These are phyloP conservation scores for Picathartes gymnocephalus DNA, from an alignment of 2,113 vertebrate genomes.

Conservation along the genomic window DNA sequence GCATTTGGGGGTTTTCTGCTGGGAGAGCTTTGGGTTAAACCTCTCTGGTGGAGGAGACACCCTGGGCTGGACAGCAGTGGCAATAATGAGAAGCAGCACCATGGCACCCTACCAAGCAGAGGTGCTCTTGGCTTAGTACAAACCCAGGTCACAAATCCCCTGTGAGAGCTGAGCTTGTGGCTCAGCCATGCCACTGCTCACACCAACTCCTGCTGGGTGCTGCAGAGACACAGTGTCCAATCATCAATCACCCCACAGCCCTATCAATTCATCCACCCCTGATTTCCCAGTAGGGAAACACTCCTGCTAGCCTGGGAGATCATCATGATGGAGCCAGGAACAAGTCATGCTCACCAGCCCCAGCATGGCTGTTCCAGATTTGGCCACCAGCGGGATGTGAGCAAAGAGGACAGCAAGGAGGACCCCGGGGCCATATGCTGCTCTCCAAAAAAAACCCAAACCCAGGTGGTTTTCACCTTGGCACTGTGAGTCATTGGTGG, in stretches of 20 bases:
- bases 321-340: background rate
- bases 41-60: background rate
- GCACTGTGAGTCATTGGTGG: background rate
- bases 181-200: fast-evolving
- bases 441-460: background rate
- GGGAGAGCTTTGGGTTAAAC: background rate
- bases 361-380: background rate
- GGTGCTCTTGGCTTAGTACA: background rate
- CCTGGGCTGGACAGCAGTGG: background rate
- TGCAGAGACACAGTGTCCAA: background rate
- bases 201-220: background rate
- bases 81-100: background rate
- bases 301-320: background rate
- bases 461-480: background rate
- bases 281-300: background rate
- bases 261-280: background rate
- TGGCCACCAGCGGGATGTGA: background rate
- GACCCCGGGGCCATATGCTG: background rate
- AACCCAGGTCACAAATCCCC: background rate
- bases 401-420: background rate
- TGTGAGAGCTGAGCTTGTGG: background rate
- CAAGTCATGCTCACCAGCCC: background rate
- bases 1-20: background rate
- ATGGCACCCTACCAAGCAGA: background rate
- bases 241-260: background rate